A percentile compares a stretch with the other conserved stretches of the same genome.
phyloP scores from a whole-genome alignment of 1,140 invertebrate species.

The Heliconius hewitsoni region DNA sequence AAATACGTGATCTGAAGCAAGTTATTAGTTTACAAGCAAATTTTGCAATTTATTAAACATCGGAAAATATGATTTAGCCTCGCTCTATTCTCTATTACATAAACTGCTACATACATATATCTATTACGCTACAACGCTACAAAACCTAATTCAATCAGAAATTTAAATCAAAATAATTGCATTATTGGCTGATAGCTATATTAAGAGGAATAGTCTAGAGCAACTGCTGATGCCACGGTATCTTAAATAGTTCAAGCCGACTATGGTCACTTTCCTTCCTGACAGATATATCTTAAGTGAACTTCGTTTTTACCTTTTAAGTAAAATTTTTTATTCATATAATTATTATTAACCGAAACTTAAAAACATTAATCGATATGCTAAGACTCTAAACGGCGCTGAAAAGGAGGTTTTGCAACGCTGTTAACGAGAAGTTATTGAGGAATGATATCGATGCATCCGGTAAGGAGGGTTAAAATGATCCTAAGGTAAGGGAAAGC shows the following conservation, averaged over 20 bases:
- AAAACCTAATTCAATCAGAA: slow-evolving; percentile 38
- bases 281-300: slow-evolving; percentile 49
- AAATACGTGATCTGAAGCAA: not conserved
- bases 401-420: slow-evolving; percentile 63
- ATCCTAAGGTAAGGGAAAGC: slow-evolving; percentile 44
- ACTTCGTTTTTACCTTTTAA: not conserved
- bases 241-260: not conserved
- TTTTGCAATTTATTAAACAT: not conserved
- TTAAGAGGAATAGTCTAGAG: slow-evolving; percentile 11
- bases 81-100: slow-evolving; percentile 42
- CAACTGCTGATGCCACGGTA: not conserved
- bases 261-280: not conserved
- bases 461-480: slow-evolving; percentile 58
- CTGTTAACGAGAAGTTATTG: slow-evolving; percentile 62
- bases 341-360: slow-evolving; percentile 33
- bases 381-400: slow-evolving; percentile 49
- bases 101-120: slow-evolving; percentile 32
- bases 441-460: slow-evolving; percentile 71
- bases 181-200: slow-evolving; percentile 26
- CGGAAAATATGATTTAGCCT: slow-evolving; percentile 12
- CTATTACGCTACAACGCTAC: slow-evolving; percentile 35
- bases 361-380: slow-evolving; percentile 47
- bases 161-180: slow-evolving; percentile 30
- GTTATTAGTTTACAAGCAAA: not conserved
- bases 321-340: slow-evolving; percentile 1